Evolutionary conservation across 92 coral and sea anemone genomes (phyloP).

Genomic region (Parazoanthus darwini): DNA sequence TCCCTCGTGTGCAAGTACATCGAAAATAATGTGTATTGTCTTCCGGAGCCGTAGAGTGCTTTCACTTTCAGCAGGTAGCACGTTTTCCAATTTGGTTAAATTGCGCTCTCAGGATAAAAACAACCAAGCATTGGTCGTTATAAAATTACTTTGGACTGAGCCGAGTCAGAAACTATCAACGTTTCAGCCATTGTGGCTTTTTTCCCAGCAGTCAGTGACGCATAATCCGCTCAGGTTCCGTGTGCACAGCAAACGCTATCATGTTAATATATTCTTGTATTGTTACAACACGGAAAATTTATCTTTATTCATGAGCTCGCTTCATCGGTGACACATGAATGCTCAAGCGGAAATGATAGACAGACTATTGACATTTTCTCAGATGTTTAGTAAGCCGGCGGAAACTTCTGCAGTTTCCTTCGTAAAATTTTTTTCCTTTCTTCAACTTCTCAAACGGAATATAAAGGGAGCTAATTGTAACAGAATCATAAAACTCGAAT

Average conservation of each 20-base stretch:
- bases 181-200: neutral
- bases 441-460: too few species aligned
- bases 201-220: neutral
- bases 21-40: neutral
- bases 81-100: neutral
- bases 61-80: neutral
- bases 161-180: neutral
- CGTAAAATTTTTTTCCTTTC: too few species aligned
- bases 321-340: neutral
- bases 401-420: too few species aligned
- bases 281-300: neutral
- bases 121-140: neutral
- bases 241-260: neutral
- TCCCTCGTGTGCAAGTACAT: neutral
- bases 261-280: slow-evolving; percentile 1
- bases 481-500: too few species aligned
- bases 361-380: neutral
- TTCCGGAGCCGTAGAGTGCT: neutral
- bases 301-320: slow-evolving; percentile 41
- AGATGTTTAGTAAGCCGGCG: too few species aligned
- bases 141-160: neutral
- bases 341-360: slow-evolving; percentile 19
- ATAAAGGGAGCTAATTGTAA: too few species aligned
- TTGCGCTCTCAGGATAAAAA: neutral
- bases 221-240: neutral